These are phyloP conservation scores for Larimichthys crocea DNA, from an alignment of 2,113 vertebrate species.

Conservation along the genomic window DNA sequence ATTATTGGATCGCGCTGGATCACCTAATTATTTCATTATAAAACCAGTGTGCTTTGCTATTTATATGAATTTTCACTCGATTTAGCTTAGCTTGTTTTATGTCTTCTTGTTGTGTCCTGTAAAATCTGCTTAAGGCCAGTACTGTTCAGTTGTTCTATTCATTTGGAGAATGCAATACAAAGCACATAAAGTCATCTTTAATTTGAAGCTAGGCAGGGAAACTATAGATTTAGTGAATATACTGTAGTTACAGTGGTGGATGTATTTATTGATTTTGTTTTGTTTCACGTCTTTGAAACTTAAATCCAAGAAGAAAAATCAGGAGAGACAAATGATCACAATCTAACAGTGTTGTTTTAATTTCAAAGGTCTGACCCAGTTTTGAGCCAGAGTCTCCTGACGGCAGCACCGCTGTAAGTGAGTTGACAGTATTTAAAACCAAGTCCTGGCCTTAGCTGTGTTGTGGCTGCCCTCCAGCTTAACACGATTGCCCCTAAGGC, in stretches of 20 bases:
- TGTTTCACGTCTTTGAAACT: too few relatives aligned
- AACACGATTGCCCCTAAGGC: conserved; percentile 8
- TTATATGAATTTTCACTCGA: too few relatives aligned
- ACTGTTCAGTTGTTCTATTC: not conserved
- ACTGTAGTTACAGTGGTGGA: not conserved
- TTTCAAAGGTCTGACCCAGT: not conserved
- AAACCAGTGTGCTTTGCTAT: too few relatives aligned
- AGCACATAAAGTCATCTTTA: not conserved
- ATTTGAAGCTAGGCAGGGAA: not conserved
- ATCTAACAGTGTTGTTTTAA: not conserved
- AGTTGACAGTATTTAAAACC: not conserved
- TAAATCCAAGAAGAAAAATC: not conserved
- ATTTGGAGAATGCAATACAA: not conserved
- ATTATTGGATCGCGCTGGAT: too few relatives aligned
- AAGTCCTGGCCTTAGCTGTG: not conserved
- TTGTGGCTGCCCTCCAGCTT: not conserved
- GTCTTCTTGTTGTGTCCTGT: not conserved
- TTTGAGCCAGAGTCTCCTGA: too few relatives aligned
- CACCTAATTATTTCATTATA: too few relatives aligned
- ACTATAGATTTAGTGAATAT: not conserved
- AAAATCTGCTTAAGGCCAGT: not conserved
- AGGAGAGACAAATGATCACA: not conserved
- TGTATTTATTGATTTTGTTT: not conserved
- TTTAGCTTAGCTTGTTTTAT: not conserved
- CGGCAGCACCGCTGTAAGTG: not conserved